Evolutionary conservation across 2,888 invertebrate genomes (phyloP), one percentile per base, ranked within the genome.

Genomic region (Tachina fera): DNA sequence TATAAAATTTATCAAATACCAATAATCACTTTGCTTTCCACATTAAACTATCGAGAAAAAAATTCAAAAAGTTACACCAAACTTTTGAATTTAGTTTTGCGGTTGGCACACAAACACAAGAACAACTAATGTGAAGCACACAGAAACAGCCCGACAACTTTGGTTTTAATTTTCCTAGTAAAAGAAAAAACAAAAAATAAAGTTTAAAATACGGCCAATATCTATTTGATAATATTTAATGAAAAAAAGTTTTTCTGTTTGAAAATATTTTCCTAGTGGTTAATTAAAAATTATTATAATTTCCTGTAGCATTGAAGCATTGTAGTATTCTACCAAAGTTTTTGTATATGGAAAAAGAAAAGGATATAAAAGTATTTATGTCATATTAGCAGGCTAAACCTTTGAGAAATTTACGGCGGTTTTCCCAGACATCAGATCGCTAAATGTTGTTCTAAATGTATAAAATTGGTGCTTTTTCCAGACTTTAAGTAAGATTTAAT

Each of bases 241-340:
- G 45, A 13, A 22, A 58, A 76, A 43, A 49, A 60, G 43, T 71
- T 70, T 68, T 67, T 41, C 1, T 22, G 43, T 70, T 43, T 61
- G 31, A 31, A 31, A 31, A 61, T 47, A 45, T 41, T 65, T 39
- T 56, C 58, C 49, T 76, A 19, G 70, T 82, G 82, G 70, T 76
- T 82, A 82, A 82, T 82, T 82, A 82, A 82, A 82, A 76, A 43
- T 76, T 82, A 41, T 76, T 58, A 70, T 71, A 16, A 63, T 19
- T 53, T 71, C 3, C n/a, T 49, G 19, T 31, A 31, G 31, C 31
- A 4, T 31, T 31, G 31, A 31, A 31, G 5, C 0, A 31, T 31
- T 31, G 31, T 31, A 6, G 31, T 31, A 31, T 31, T 31, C 6
- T 31, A 31, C 5, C 5, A 31, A 6, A 31, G 31, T 31, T 31